These are phyloP conservation scores for Catocala fraxini DNA, from an alignment of 2,888 invertebrate genomes.

Conservation along the genomic window DNA sequence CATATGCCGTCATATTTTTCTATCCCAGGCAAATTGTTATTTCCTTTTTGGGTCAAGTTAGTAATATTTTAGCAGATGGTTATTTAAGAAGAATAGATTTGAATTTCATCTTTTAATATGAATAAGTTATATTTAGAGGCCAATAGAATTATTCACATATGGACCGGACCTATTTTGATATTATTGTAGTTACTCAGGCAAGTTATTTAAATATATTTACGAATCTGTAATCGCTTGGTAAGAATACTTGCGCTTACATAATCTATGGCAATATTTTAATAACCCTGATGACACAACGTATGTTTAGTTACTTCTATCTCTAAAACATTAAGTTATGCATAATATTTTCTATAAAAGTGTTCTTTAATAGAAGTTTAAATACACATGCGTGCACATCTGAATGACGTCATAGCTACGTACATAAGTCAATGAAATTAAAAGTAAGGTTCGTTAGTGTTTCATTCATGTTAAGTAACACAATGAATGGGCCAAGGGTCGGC, in stretches of 20 bases:
- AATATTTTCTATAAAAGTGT: too few species aligned
- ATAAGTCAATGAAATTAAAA: slow-evolving; percentile 37
- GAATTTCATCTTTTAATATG: slow-evolving; percentile 12
- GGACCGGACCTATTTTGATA: neutral
- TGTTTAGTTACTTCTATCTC: too few species aligned
- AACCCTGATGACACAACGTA: too few species aligned
- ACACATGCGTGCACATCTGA: slow-evolving; percentile 1
- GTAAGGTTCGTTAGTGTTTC: slow-evolving; percentile 64
- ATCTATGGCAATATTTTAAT: too few species aligned
- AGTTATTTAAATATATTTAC: slow-evolving; percentile 8
- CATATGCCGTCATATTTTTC: neutral
- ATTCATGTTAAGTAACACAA: slow-evolving; percentile 62
- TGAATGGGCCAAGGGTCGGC: slow-evolving; percentile 44
- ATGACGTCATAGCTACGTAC: slow-evolving; percentile 32
- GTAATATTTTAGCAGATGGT: slow-evolving; percentile 1
- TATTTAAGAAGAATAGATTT: slow-evolving; percentile 5
- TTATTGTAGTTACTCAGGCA: slow-evolving; percentile 2
- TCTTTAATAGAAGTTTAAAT: slow-evolving; percentile 5
- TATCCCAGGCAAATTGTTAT: neutral
- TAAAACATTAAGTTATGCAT: too few species aligned
- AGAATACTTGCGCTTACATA: too few species aligned
- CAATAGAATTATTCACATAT: slow-evolving; percentile 3
- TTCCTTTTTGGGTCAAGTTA: neutral
- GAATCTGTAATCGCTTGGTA: neutral
- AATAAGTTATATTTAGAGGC: slow-evolving; percentile 2